These are phyloP conservation scores for Lithobates pipiens DNA, from an alignment of 2,797 vertebrate species.

Conservation along the genomic window DNA sequence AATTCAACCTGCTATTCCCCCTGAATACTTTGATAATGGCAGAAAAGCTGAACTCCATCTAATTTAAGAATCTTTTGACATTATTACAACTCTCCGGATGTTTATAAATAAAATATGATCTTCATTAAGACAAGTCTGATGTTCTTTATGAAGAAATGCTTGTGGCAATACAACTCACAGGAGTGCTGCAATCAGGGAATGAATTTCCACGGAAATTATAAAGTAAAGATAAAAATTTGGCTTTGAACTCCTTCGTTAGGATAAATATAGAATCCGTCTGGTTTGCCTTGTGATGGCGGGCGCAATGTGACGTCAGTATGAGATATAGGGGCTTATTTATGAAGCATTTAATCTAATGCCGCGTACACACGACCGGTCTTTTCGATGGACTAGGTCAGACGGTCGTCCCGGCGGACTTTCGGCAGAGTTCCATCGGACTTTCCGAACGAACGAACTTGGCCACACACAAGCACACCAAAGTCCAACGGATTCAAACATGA, in stretches of 20 bases:
- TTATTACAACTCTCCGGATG: slow-evolving; percentile 25
- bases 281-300: not conserved
- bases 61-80: slow-evolving; percentile 7
- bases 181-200: not conserved
- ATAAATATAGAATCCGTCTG: not conserved
- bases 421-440: too few relatives aligned
- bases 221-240: not conserved
- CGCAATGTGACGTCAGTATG: not conserved
- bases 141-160: slow-evolving; percentile 25
- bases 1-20: too few relatives aligned
- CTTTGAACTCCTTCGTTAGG: not conserved
- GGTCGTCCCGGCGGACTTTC: too few relatives aligned
- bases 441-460: too few relatives aligned
- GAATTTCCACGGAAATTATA: not conserved
- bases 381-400: too few relatives aligned
- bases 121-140: not conserved
- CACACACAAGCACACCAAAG: too few relatives aligned
- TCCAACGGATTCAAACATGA: too few relatives aligned
- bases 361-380: too few relatives aligned
- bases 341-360: too few relatives aligned
- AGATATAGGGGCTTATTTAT: too few relatives aligned
- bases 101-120: slow-evolving; percentile 41
- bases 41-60: not conserved
- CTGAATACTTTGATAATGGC: not conserved
- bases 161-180: not conserved